These are phyloP conservation scores for Steromphala cineraria DNA, from an alignment of 2,888 invertebrate species.

Conservation along the genomic window DNA sequence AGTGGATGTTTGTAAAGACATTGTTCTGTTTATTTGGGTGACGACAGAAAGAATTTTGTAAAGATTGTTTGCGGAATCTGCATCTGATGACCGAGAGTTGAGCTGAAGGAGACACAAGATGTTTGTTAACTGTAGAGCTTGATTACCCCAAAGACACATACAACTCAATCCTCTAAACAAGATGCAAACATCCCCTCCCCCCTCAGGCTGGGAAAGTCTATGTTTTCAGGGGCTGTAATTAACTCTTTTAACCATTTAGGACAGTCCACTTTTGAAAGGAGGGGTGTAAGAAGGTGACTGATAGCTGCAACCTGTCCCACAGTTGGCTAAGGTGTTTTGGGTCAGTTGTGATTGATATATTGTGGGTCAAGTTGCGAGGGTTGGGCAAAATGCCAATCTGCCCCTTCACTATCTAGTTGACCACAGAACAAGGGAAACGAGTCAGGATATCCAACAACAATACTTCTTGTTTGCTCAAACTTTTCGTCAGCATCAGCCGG, in stretches of 20 bases:
- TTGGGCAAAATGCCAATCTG: neutral
- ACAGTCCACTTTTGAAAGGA: neutral
- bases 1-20: neutral
- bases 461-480: neutral
- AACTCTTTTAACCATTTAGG: neutral
- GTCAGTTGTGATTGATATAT: neutral
- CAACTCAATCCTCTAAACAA: too few relatives aligned
- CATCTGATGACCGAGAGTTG: too few relatives aligned
- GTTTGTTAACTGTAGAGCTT: neutral
- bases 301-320: neutral
- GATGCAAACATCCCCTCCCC: neutral
- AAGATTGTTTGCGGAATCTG: too few relatives aligned
- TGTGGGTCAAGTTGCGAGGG: neutral
- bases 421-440: neutral
- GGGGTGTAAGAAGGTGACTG: neutral
- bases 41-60: too few relatives aligned
- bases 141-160: neutral
- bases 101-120: too few relatives aligned
- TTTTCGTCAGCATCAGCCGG: neutral
- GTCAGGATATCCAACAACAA: too few relatives aligned
- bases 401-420: neutral
- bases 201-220: neutral
- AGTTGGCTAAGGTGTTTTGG: neutral
- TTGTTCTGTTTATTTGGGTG: neutral
- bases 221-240: neutral